Evolutionary conservation across 1,140 invertebrate species (phyloP).

Genomic region (Apis cerana): DNA sequence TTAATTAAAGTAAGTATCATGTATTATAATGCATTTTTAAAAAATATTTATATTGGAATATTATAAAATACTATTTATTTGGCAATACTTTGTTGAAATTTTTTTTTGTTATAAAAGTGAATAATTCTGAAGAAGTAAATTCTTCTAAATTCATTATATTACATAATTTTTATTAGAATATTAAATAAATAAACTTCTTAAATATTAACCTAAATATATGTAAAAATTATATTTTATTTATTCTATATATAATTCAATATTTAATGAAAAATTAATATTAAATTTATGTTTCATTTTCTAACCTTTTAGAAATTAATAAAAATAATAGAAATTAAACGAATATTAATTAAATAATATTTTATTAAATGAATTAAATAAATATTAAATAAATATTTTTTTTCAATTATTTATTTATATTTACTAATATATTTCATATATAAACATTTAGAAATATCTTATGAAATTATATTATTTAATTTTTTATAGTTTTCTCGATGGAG

Average conservation of each 20-base stretch:
- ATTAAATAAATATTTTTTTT: not conserved
- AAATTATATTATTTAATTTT: conserved; percentile 25
- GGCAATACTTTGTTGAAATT: not conserved
- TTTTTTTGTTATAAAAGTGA: not conserved
- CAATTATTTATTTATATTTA: not conserved
- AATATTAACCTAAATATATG: not conserved
- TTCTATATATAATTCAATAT: not conserved
- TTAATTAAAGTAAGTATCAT: conserved; percentile 85
- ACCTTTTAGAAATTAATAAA: too few relatives aligned
- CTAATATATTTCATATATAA: conserved; percentile 20
- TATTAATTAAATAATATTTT: not conserved
- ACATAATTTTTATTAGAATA: conserved; percentile 56
- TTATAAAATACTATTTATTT: not conserved
- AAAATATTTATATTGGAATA: not conserved
- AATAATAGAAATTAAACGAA: not conserved
- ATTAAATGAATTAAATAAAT: not conserved
- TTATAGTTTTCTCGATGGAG: conserved; percentile 88
- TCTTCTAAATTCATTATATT: conserved; percentile 42
- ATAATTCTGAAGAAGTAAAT: not conserved
- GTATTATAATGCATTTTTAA: not conserved
- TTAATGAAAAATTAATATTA: not conserved
- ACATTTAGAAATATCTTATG: not conserved
- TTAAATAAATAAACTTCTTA: conserved; percentile 54
- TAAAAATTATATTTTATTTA: conserved; percentile 52
- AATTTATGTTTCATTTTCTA: not conserved